Evolutionary conservation across 2,888 invertebrate genomes (phyloP), one percentile per base, ranked within the genome.

Genomic region (Xiphydria camelus): DNA sequence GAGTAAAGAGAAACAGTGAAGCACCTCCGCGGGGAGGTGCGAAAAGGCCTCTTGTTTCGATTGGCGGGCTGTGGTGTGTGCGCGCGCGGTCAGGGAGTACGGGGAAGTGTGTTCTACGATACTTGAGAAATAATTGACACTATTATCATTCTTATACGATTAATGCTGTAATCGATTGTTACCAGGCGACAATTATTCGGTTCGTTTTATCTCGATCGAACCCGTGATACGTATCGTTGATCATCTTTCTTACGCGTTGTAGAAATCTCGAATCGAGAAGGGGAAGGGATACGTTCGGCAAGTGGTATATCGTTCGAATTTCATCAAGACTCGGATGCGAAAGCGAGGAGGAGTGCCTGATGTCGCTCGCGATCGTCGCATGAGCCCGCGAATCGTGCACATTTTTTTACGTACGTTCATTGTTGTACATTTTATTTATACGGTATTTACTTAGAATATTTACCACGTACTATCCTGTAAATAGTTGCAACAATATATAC

Each of bases 81-180:
- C 29, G 31, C 47, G 31, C n/a, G n/a, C n/a, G 51, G 58, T 57
- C 55, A 55, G 54, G 55, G 57, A 60, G 57, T 55, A 60, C 45
- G 42, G 49, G 51, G 53, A 55, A 58, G 53, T 57, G 56, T 55
- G 53, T 59, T 62, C 55, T 56, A 55, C 47, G 37, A 53, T 58
- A 57, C 46, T 49, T 56, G 41, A 55, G 35, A 41, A 41, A 55
- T 55, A 37, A 29, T 55, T 50, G 47, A 53, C 50, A 46, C 49
- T 46, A 49, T 52, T 25, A 46, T 6, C 26, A 36, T 41, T 9
- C 6, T 32, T 23, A n/a, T n/a, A 35, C 18, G 32, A 35, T 34
- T 34, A n/a, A 10, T 32, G 18, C 23, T 35, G 20, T 40, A 32
- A 37, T 37, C 34, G 37, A 29, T 42, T 35, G 42, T 42, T 37